Evolutionary conservation across 1,140 invertebrate species (phyloP).

Genomic region (Drosophila mauritiana): DNA sequence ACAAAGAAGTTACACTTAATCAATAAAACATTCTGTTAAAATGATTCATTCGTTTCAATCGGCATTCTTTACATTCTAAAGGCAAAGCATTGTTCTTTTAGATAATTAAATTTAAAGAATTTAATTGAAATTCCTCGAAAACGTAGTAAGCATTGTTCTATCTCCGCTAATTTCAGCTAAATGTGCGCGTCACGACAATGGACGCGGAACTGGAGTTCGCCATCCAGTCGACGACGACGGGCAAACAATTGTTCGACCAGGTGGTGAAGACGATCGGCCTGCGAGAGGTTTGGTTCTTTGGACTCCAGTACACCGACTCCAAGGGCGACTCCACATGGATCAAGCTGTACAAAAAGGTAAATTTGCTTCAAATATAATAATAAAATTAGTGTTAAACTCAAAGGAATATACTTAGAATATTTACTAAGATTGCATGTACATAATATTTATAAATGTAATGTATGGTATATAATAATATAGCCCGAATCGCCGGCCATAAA

Average conservation of each 20-base stretch:
- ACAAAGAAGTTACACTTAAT: neutral
- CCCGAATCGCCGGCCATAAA: constrained; percentile 82
- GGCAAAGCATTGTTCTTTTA: no score
- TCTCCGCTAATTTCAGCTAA: constrained; percentile 89
- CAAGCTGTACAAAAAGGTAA: constrained; percentile 98
- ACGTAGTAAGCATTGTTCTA: neutral
- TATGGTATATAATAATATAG: constrained; percentile 39
- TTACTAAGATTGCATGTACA: neutral
- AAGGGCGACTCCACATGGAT: constrained; percentile 99
- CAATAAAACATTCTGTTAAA: no score
- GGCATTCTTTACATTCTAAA: no score
- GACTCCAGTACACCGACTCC: constrained; percentile 98
- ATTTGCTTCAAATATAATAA: no score
- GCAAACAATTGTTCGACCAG: constrained; percentile 99
- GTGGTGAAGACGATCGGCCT: constrained; percentile 99
- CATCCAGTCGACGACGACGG: constrained; percentile 99
- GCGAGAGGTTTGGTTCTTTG: constrained; percentile 99
- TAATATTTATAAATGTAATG: neutral
- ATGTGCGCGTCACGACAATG: constrained; percentile 99
- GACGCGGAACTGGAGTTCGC: constrained; percentile 99
- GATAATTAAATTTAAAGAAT: no score
- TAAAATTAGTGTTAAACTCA: no score
- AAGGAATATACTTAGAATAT: neutral
- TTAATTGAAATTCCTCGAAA: no score
- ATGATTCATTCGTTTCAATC: no score